Evolutionary conservation across 2,797 vertebrate species (phyloP).

Genomic region (Momotus momota): DNA sequence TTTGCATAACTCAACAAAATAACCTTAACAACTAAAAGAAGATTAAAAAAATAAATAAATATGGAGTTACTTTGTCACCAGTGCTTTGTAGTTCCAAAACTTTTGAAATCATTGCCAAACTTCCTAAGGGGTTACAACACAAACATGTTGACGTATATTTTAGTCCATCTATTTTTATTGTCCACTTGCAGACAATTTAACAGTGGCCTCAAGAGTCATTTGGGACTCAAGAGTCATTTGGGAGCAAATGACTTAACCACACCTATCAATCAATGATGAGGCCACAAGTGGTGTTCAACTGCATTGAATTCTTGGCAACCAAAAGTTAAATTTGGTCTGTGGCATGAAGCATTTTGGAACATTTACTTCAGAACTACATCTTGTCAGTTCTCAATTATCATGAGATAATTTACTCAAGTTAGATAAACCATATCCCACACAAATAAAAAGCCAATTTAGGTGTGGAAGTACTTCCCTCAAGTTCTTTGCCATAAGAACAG

Average conservation of each 20-base stretch:
- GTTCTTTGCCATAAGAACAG: neutral
- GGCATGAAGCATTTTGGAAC: neutral
- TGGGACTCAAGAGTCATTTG: neutral
- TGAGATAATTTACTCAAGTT: neutral
- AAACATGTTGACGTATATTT: neutral
- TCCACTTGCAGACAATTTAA: neutral
- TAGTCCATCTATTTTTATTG: neutral
- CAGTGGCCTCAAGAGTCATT: neutral
- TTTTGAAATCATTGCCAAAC: neutral
- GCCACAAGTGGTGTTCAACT: neutral
- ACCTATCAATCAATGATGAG: neutral
- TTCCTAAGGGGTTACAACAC: neutral
- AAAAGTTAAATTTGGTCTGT: neutral
- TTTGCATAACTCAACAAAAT: neutral
- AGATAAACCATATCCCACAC: neutral
- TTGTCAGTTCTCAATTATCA: neutral
- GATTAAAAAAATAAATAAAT: neutral
- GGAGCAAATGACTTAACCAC: neutral
- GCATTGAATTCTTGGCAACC: neutral
- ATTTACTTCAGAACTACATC: neutral
- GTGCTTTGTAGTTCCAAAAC: neutral
- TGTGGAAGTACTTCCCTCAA: neutral
- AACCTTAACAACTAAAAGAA: neutral
- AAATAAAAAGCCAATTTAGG: neutral
- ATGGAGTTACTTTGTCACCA: neutral